Evolutionary conservation across 1,140 invertebrate genomes (phyloP).

Genomic region (Arion vulgaris): DNA sequence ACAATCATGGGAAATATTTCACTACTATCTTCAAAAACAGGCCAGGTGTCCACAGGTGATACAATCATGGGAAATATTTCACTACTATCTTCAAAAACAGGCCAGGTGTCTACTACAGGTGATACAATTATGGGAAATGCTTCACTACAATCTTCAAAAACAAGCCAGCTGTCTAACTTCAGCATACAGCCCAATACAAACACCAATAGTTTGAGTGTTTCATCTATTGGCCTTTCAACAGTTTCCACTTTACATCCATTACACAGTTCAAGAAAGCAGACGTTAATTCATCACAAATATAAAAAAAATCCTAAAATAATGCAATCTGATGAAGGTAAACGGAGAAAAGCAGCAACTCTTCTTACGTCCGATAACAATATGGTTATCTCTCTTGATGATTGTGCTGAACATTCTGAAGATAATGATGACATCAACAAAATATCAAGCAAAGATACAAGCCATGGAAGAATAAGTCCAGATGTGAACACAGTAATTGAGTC

Average conservation of each 20-base stretch:
- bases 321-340: neutral
- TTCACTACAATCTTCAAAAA: too few relatives aligned
- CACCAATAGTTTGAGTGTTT: neutral
- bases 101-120: too few relatives aligned
- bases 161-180: too few relatives aligned
- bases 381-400: conserved; percentile 15
- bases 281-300: neutral
- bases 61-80: neutral
- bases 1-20: too few relatives aligned
- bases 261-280: neutral
- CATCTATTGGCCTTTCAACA: neutral
- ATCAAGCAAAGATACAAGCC: too few relatives aligned
- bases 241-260: neutral
- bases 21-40: too few relatives aligned
- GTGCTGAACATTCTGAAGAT: neutral
- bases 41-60: too few relatives aligned
- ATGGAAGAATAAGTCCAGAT: too few relatives aligned
- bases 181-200: neutral
- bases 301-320: neutral
- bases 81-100: neutral
- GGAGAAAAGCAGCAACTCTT: neutral
- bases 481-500: too few relatives aligned
- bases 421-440: neutral
- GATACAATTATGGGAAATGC: too few relatives aligned
- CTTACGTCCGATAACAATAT: neutral